Evolutionary conservation across 2,797 vertebrate species (phyloP), one percentile per base, ranked within the genome.

Genomic region (Syngnathus rostellatus): DNA sequence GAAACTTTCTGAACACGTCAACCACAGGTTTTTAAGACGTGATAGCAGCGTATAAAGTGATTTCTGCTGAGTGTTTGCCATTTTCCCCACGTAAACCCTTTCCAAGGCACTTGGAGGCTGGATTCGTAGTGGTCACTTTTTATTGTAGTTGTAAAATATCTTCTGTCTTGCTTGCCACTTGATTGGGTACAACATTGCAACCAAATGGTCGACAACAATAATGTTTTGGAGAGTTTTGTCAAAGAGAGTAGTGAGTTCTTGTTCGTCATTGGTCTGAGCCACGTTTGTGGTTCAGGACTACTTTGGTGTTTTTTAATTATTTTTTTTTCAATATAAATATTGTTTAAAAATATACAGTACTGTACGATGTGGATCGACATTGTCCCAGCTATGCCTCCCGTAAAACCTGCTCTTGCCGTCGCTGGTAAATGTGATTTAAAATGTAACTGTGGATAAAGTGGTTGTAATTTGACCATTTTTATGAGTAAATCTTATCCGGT

Each of bases 91-190:
- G 5, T 38, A 38, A 38, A 38, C 55, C 38, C 8, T n/a, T 60
- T 60, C n/a, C 38, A 9, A 40, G 38, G 58, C 58, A 60, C 19
- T 40, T n/a, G 41, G 19, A 1, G 19, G 38, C 8, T 40, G 19
- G 38, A 41, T 60, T 60, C 41, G 38, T 41, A 7, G 38, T 21
- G 38, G 17, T 60, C n/a, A n/a, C 58, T 21, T 40, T 60, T 60
- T n/a, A 60, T 60, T 39, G 58, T 11, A 39, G 8, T 60, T n/a
- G 58, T 60, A 60, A 60, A 41, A 21, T 40, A 60, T 31, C 55
- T 25, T 0, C 14, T 37, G n/a, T 57, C 2, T 57, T 57, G 55
- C 25, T 37, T 16, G 14, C 55, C 55, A 38, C 55, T 57, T 57
- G 55, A 57, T 57, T 37, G 37, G 55, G 55, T 37, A 60, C 58